These are phyloP conservation scores for Temnothorax nylanderi DNA, from an alignment of 1,140 invertebrate species.

Conservation along the genomic window DNA sequence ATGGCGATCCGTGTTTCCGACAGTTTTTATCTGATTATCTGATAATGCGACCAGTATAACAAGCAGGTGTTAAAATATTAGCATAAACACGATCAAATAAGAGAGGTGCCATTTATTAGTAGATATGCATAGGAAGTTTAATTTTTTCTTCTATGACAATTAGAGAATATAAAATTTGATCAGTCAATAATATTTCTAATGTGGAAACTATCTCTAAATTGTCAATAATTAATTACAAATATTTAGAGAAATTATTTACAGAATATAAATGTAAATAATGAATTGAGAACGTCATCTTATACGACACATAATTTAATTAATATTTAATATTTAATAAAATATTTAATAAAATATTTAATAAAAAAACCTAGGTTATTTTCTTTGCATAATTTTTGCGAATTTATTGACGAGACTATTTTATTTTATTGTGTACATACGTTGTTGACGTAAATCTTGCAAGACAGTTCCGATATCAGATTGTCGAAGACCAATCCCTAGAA, in stretches of 20 bases:
- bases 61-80: background rate
- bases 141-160: background rate
- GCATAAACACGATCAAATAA: background rate
- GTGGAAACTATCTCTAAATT: background rate
- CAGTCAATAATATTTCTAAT: background rate
- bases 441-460: conserved; percentile 29
- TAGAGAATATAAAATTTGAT: background rate
- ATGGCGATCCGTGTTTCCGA: background rate
- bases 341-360: background rate
- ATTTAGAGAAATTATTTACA: background rate
- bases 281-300: background rate
- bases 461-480: conserved; percentile 31
- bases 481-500: conserved; percentile 27
- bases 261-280: background rate
- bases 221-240: background rate
- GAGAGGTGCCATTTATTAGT: background rate
- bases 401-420: background rate
- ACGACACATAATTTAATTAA: background rate
- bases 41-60: background rate
- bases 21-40: background rate
- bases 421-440: background rate
- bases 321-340: no score
- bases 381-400: background rate
- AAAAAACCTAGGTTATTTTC: background rate
- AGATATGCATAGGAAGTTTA: background rate